These are phyloP conservation scores for Agelastica alni DNA, from an alignment of 2,888 invertebrate species.

Conservation along the genomic window DNA sequence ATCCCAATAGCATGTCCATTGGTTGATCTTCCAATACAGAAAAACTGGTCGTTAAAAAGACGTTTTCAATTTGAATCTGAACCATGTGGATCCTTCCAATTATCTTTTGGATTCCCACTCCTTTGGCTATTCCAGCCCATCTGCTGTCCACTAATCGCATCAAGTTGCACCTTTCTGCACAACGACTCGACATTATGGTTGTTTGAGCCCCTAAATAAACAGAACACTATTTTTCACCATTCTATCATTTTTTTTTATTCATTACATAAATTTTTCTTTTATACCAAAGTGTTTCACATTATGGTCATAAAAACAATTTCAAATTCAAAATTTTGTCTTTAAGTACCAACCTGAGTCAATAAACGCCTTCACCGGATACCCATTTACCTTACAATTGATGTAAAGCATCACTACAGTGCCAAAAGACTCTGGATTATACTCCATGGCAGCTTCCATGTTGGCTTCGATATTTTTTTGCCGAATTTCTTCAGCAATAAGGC, in stretches of 20 bases:
- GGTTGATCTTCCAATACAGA: constrained; percentile 95
- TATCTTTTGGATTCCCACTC: constrained; percentile 95
- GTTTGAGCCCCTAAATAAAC: constrained; percentile 76
- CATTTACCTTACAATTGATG: constrained; percentile 96
- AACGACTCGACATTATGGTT: constrained; percentile 96
- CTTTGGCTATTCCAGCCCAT: constrained; percentile 97
- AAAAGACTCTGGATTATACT: constrained; percentile 97
- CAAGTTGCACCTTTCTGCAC: constrained; percentile 92
- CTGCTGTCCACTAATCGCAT: constrained; percentile 87
- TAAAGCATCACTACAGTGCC: constrained; percentile 98
- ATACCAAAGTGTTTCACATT: too few relatives aligned
- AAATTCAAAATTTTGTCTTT: too few relatives aligned
- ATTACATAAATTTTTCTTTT: too few relatives aligned
- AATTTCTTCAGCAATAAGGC: constrained; percentile 94
- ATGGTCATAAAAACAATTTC: too few relatives aligned
- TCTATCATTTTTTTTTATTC: too few relatives aligned
- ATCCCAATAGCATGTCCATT: constrained; percentile 97
- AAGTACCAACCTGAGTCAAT: constrained; percentile 89
- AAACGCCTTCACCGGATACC: constrained; percentile 95
- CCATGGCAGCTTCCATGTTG: constrained; percentile 98
- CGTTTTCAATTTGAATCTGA: constrained; percentile 93
- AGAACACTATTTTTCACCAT: too few relatives aligned
- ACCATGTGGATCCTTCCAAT: constrained; percentile 97
- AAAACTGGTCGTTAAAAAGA: constrained; percentile 94
- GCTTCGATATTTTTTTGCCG: constrained; percentile 94